These are phyloP conservation scores for Corydoras maculifer DNA, from an alignment of 2,113 vertebrate species.

Conservation along the genomic window DNA sequence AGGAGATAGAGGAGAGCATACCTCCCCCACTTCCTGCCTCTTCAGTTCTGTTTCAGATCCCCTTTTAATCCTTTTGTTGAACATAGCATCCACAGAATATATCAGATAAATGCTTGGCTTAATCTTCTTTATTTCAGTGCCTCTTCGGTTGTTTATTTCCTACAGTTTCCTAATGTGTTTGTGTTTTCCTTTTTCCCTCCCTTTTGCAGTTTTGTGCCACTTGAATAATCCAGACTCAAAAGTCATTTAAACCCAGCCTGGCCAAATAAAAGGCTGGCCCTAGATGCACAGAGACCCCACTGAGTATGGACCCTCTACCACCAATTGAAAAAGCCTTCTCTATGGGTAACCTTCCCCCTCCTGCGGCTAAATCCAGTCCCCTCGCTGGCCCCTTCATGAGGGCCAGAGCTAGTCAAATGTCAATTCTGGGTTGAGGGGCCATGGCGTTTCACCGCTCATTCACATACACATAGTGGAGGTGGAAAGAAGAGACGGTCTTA, in stretches of 20 bases:
- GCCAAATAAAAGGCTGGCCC: conserved; percentile 48
- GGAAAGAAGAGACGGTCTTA: conserved; percentile 47
- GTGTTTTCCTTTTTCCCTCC: not conserved
- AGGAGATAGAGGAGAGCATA: conserved; percentile 32
- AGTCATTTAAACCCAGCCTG: conserved; percentile 43
- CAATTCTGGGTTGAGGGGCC: conserved; percentile 2
- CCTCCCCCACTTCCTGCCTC: conserved; percentile 12
- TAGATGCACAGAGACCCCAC: conserved; percentile 44
- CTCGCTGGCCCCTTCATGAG: conserved; percentile 27
- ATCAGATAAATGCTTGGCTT: conserved; percentile 53
- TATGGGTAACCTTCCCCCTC: conserved; percentile 36
- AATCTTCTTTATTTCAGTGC: conserved; percentile 44
- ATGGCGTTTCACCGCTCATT: conserved; percentile 18
- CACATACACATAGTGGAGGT: not conserved
- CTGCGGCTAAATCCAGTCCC: conserved; percentile 33
- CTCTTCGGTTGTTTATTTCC: conserved; percentile 18
- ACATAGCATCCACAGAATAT: conserved; percentile 50
- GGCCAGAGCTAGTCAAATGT: conserved; percentile 15
- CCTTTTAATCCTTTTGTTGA: conserved; percentile 41
- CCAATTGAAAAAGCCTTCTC: conserved; percentile 47
- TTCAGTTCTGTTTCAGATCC: conserved; percentile 21
- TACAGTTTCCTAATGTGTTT: not conserved
- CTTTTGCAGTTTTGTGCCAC: conserved; percentile 2
- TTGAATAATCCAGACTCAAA: conserved; percentile 56
- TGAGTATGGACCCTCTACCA: conserved; percentile 59